Evolutionary conservation across 1,140 invertebrate genomes (phyloP).

Genomic region (Megathymus violae): DNA sequence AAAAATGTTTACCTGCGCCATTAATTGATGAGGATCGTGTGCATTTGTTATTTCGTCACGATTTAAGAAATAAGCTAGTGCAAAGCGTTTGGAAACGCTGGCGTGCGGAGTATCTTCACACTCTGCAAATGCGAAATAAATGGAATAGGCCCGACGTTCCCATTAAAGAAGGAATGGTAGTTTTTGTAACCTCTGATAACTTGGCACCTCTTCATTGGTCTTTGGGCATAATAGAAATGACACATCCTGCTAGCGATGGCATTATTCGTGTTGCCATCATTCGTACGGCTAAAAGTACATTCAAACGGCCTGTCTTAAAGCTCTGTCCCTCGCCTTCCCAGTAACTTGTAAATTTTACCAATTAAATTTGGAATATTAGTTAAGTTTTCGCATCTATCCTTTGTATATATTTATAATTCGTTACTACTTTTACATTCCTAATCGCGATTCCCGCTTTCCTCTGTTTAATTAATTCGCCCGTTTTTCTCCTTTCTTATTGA

Average conservation of each 20-base stretch:
- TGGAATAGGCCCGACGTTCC: not conserved
- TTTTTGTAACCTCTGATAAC: not conserved
- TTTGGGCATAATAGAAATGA: not conserved
- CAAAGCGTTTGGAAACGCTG: constrained; percentile 31
- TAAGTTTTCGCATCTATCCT: too few species aligned
- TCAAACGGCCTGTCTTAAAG: constrained; percentile 1
- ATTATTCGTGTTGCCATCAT: not conserved
- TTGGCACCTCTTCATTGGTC: constrained; percentile 9
- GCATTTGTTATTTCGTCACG: constrained; percentile 5
- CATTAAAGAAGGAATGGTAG: not conserved
- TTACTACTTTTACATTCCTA: too few species aligned
- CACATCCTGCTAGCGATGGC: not conserved
- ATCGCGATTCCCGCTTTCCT: too few species aligned
- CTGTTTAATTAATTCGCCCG: too few species aligned
- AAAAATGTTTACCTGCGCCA: constrained; percentile 10
- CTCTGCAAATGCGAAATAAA: constrained; percentile 5
- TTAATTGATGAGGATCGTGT: constrained; percentile 1
- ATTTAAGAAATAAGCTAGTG: constrained; percentile 9
- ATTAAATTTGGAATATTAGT: too few species aligned
- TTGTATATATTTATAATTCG: too few species aligned
- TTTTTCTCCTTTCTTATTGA: too few species aligned
- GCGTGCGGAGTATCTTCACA: constrained; percentile 21
- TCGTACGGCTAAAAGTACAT: constrained; percentile 1
- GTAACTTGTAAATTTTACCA: too few species aligned
- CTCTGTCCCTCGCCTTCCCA: constrained; percentile 9